Base-by-base conservation (phyloP, 1,140 invertebrate species). In the Drosophila nebulosa region DNA sequence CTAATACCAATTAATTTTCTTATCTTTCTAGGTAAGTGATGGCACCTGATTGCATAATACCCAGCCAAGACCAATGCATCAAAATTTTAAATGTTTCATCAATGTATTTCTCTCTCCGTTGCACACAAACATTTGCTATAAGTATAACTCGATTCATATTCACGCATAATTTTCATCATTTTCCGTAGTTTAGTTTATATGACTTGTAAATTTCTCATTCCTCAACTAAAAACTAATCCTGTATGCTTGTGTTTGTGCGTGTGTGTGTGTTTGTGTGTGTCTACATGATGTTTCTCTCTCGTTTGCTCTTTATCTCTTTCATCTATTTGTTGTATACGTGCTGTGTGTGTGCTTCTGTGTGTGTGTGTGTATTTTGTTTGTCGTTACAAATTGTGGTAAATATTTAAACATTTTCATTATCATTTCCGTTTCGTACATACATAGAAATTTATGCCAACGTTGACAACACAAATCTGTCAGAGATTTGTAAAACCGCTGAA, bases 341-440 rank as follows among this genome's bases (percentile, higher is more conserved):
- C 18, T 69, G 63, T 63, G 60, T 56, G 9, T 64, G 35, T 61
- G 61, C n/a, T n/a, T n/a, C n/a, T 62, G 59, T 53, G 42, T 57
- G 39, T 61, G 18, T 62, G 16, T 36, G 36, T 66, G 50, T 52
- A 26, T 22, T 53, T 39, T 66, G 64, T 58, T 75, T 85, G 69
- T 81, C 63, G 73, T 74, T 70, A 74, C 81, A 80, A 80, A 86
- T 74, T 85, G 74, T 66, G 81, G 83, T 88, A 86, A 85, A 85
- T 85, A 81, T 85, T 78, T 81, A 85, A 85, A 85, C 83, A 75
- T 85, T 85, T 85, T 75, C 81, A 85, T 88, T 88, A 85, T 85
- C 83, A 85, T 86, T 85, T 81, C 65, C 39, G 18, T 46, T 46
- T 46, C 39, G 6, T 42, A 9, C 56, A 67, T 52, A 58, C 10